Evolutionary conservation across 2,113 vertebrate genomes (phyloP).

Genomic region (Triplophysa tibetana): DNA sequence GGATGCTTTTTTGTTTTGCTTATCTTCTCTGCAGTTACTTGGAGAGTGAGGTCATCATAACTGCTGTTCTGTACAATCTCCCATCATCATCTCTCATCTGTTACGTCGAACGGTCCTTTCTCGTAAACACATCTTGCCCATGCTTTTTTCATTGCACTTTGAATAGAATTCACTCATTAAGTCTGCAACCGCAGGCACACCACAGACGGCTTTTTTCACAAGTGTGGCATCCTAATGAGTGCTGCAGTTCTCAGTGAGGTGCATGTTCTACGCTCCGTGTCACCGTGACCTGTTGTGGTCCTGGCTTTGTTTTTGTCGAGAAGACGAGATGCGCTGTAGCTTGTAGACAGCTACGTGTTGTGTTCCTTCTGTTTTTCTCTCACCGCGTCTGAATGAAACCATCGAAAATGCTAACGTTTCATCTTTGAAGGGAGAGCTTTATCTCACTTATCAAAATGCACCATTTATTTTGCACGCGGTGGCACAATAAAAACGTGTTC

Average conservation of each 20-base stretch:
- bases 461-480: not conserved
- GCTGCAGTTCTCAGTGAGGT: conserved; percentile 29
- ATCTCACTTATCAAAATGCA: not conserved
- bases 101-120: conserved; percentile 17
- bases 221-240: not conserved
- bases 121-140: conserved; percentile 39
- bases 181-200: conserved; percentile 39
- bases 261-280: conserved; percentile 16
- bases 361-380: not conserved
- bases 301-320: not conserved
- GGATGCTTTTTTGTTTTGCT: not conserved
- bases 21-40: not conserved
- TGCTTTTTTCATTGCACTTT: conserved; percentile 21
- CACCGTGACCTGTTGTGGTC: conserved; percentile 29
- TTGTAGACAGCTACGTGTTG: not conserved
- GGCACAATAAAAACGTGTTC: conserved; percentile 6
- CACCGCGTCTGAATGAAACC: not conserved
- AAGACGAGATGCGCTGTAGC: not conserved
- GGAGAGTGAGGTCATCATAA: not conserved
- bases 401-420: not conserved
- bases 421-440: not conserved
- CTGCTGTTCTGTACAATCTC: not conserved
- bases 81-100: conserved; percentile 16
- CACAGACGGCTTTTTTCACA: conserved; percentile 34
- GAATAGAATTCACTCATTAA: conserved; percentile 31